A percentile compares a stretch with the other conserved stretches of the same genome.
Evolutionary conservation across 2,888 invertebrate genomes (phyloP).

Genomic region (Zaprionus bogoriensis): DNA sequence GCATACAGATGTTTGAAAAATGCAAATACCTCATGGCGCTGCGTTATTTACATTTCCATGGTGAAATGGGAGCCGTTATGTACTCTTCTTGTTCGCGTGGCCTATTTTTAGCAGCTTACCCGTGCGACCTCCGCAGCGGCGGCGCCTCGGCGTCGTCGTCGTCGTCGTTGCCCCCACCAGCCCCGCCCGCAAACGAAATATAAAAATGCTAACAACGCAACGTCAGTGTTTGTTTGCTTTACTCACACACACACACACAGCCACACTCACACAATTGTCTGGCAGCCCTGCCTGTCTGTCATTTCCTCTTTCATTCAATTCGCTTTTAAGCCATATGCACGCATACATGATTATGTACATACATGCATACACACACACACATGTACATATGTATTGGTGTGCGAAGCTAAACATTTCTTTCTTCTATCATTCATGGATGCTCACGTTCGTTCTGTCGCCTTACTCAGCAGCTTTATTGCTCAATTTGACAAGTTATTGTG

Average conservation of each 20-base stretch:
- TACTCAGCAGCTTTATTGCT: conserved; percentile 31
- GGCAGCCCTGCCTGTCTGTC: conserved; percentile 13
- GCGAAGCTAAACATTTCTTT: conserved; percentile 4
- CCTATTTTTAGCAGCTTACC: conserved; percentile 67
- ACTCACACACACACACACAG: conserved; percentile 4
- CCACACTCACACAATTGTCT: conserved; percentile 20
- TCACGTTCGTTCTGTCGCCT: conserved; percentile 7
- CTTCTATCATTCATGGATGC: conserved; percentile 40
- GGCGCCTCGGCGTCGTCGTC: conserved; percentile 23
- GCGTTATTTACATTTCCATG: conserved; percentile 39
- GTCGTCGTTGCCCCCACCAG: neutral
- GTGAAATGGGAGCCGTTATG: conserved; percentile 50
- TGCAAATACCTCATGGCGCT: conserved; percentile 25
- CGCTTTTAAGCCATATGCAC: conserved; percentile 20
- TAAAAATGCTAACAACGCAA: conserved; percentile 40
- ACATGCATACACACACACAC: neutral
- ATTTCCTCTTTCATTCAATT: conserved; percentile 53
- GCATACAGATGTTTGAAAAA: neutral
- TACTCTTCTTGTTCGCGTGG: conserved; percentile 55
- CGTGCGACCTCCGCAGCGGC: conserved; percentile 52
- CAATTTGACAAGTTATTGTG: conserved; percentile 48
- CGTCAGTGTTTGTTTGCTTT: conserved; percentile 47
- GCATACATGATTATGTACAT: neutral
- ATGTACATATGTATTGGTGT: neutral
- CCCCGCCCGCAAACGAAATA: conserved; percentile 29